Evolutionary conservation across 2,797 vertebrate species (phyloP), one percentile per base, ranked within the genome.

Genomic region (Halcyon chelicuti): DNA sequence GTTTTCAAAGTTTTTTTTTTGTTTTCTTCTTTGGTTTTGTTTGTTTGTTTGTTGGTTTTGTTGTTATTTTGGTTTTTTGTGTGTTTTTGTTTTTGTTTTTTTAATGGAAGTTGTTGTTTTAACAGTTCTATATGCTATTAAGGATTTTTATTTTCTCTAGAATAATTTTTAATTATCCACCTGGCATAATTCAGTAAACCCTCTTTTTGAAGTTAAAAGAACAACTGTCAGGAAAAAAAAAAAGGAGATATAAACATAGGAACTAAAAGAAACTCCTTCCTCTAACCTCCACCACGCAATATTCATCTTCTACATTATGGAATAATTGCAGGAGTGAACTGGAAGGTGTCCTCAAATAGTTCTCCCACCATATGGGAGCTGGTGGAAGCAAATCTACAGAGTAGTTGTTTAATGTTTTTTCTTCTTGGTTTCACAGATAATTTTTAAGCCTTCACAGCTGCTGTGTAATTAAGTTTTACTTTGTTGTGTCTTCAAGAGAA

Each of bases 161-260:
- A 86, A 84, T 33, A 84, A 46, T 66, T 90, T 94, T 90, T 70
- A 93, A 81, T 93, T 78, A 90, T 33, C 39, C 83, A 90, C 66
- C 83, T 84, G 77, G 76, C 14, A 60, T 88, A 78, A 88, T 63
- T 66, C 25, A 74, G 13, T 74, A 86, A 93, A 39, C 1, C 1
- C 8, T 57, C 67, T 19, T 61, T 87, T 51, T 33, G 6, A 44
- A 76, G 35, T 77, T 47, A 33, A 71, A 95, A 91, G 52, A 55
- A 61, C 28, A 65, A 86, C 70, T 72, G 23, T 51, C 19, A 52
- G 28, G 9, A 10, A 47, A 47, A 47, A 47, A 13, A 35, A 89
- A 70, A 60, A 29, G 39, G 19, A 63, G 5, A 75, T 68, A 86
- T 54, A 93, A 86, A 65, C 5, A 29, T 12, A 65, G 5, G 4